Evolutionary conservation across 2,797 vertebrate species (phyloP), one percentile per base, ranked within the genome.

Genomic region (Limnodromus scolopaceus): DNA sequence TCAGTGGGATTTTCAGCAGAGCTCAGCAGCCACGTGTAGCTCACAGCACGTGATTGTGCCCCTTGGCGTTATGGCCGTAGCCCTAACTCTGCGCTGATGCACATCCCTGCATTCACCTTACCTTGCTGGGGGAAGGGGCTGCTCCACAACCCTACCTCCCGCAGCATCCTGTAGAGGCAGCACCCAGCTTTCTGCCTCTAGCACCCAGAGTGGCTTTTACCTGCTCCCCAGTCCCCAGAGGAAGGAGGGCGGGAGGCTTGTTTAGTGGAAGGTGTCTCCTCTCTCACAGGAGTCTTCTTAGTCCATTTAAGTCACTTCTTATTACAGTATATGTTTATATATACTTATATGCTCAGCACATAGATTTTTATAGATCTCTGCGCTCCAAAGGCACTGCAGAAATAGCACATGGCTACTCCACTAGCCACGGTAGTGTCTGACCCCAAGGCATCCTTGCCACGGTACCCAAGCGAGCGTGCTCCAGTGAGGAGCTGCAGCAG

Each of bases 41-140:
- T 75, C 66, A 45, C 48, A 60, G 16, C 15, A 14, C 23, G 30
- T 36, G 64, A 58, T 30, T 72, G 58, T 57, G 30, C 5, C 17
- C 61, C 57, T 83, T 61, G 51, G 54, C 17, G 10, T 46, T 30
- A 15, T 2, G 10, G 27, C 28, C 2, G 0, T 4, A 68, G 34
- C 55, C 41, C 78, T 65, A 51, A 28, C 24, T 30, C 49, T 74
- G 55, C 32, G 20, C 39, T 23, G 54, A 20, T 38, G 19, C 36
- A 25, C 0, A 0, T 89, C 25, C 30, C 69, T 79, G 49, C 6
- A 0, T 38, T 34, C 70, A 16, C 51, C 16, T 54, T 10, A 10
- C 4, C 39, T 25, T 76, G 32, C 58, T 24, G 45, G 38, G 46
- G n/a, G 10, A 51, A 39, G 34, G 28, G 38, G 23, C 34, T 54